phyloP scores from a whole-genome alignment of 2,797 vertebrate genomes.

The Acanthopagrus latus region DNA sequence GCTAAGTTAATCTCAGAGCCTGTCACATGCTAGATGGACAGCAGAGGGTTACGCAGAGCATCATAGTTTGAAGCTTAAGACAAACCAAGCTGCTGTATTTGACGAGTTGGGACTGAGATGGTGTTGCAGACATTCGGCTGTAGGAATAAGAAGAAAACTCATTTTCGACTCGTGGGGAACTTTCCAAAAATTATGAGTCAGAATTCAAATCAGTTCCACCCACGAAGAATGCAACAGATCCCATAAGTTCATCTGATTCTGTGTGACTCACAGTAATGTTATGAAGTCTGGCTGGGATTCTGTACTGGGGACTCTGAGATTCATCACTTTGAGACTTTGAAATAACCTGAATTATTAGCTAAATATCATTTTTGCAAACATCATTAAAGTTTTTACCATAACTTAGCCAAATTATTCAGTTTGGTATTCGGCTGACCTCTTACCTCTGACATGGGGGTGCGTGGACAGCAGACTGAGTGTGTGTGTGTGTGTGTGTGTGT shows the following conservation, averaged over 20 bases:
- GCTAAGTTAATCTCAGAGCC: too few relatives aligned
- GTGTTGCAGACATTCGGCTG: too few relatives aligned
- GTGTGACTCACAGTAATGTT: background rate
- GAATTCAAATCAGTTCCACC: background rate
- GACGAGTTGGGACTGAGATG: too few relatives aligned
- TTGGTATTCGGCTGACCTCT: background rate
- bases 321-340: too few relatives aligned
- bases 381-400: background rate
- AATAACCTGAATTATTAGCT: background rate
- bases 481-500: slow-evolving; percentile 27
- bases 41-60: too few relatives aligned
- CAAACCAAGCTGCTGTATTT: too few relatives aligned
- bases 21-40: too few relatives aligned
- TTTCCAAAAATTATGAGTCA: background rate
- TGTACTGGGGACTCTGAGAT: background rate
- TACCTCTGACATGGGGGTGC: slow-evolving; percentile 10
- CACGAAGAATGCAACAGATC: background rate
- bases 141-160: too few relatives aligned
- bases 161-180: too few relatives aligned
- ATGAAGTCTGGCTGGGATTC: background rate
- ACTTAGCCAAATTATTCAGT: background rate
- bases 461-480: slow-evolving; percentile 1
- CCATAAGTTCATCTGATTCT: background rate
- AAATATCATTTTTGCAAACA: background rate
- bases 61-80: too few relatives aligned